A percentile compares a stretch with the other conserved stretches of the same genome.
phyloP scores from a whole-genome alignment of 1,140 invertebrate genomes.

The Monochamus saltuarius region DNA sequence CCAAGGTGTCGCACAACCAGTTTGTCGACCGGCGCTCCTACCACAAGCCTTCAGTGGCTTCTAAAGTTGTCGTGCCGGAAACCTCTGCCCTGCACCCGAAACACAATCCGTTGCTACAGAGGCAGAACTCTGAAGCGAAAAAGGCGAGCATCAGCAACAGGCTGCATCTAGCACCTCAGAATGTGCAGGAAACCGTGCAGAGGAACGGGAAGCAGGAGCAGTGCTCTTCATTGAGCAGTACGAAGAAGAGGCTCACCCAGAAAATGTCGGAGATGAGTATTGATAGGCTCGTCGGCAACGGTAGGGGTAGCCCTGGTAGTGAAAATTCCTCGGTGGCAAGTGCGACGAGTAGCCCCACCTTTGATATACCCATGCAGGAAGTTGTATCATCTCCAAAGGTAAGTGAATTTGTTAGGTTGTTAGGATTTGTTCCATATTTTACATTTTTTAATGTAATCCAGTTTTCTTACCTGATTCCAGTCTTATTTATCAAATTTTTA shows the following conservation, averaged over 20 bases:
- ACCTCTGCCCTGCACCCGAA: conserved; percentile 2
- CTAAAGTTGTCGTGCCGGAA: conserved; percentile 22
- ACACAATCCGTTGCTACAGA: neutral
- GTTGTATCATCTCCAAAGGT: neutral
- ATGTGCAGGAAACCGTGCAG: neutral
- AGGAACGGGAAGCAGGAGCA: conserved; percentile 2
- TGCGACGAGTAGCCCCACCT: no score
- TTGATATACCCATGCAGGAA: no score
- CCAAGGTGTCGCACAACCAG: conserved; percentile 35
- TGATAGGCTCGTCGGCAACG: neutral
- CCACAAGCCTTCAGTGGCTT: conserved; percentile 1
- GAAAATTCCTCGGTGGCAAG: neutral
- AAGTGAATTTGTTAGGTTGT: neutral
- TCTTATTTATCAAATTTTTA: no score
- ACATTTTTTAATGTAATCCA: no score
- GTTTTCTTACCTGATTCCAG: no score
- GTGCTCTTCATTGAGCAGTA: conserved; percentile 15
- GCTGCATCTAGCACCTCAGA: neutral
- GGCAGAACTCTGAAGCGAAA: neutral
- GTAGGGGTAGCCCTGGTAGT: no score
- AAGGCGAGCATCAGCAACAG: neutral
- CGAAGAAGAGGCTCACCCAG: conserved; percentile 22
- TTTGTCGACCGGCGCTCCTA: conserved; percentile 25
- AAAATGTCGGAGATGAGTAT: conserved; percentile 33
- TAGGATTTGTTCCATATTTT: neutral